Evolutionary conservation across 2,113 vertebrate genomes (phyloP), one percentile per base, ranked within the genome.

Genomic region (Apodemus sylvaticus): DNA sequence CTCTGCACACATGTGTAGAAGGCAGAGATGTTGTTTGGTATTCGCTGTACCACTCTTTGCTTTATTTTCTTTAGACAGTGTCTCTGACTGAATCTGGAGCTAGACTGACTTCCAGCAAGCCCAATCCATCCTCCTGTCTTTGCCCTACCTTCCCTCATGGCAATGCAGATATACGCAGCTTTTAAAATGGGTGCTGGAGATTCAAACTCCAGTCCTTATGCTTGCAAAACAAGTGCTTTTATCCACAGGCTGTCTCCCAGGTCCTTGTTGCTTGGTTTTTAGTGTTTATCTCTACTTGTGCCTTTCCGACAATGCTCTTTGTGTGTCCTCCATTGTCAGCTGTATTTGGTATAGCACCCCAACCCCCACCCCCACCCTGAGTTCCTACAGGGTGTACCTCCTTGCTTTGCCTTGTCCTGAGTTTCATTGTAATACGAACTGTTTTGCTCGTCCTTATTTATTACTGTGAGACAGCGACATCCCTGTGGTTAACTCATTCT

Each of bases 401-500:
- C 20, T 26, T 19, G 62, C 34, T 6, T 71, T 1, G 29, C 26
- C 24, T 13, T 42, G 58, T 20, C 53, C 11, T 66, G 55, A 91
- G 74, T 53, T 76, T 94, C 26, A 45, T 7, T 19, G 8, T 19
- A 42, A 74, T 39, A 64, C 17, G 36, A 51, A 45, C 70, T 95
- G 53, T 85, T 76, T 95, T 79, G 36, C 79, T 91, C 70, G 55
- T 79, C 55, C 31, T 73, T 93, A n/a, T 90, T 42, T 68, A 34
- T 60, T 31, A 11, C 45, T 34, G 31, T 11, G 62, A 68, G 74
- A 68, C 17, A 89, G 85, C 60, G 86, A 77, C 51, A 86, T 77
- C 92, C n/a, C 51, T 19, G 19, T 24, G 42, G 73, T 83, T 95
- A 88, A 51, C 90, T 92, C 53, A 64, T 89, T 96, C 58, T 86